These are phyloP conservation scores for Amphiduros pacificus DNA, from an alignment of 2,888 invertebrate genomes.

Conservation along the genomic window DNA sequence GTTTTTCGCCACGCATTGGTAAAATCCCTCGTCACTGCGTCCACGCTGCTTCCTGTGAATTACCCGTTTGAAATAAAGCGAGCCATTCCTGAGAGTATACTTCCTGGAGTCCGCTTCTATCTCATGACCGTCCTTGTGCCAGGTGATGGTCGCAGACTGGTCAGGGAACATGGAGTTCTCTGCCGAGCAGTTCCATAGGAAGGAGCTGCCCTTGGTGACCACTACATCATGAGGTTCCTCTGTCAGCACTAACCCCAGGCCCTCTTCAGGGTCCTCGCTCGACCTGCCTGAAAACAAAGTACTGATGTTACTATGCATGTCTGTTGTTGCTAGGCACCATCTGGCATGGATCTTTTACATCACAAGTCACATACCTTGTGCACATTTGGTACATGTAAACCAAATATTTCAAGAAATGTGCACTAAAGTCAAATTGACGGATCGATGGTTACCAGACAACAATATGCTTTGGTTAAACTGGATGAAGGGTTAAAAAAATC, in stretches of 20 bases:
- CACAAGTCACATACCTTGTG: too few species aligned
- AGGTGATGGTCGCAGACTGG: constrained; percentile 9
- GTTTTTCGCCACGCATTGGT: constrained; percentile 18
- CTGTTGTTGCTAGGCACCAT: too few species aligned
- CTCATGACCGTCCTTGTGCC: background rate
- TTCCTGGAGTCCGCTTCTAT: background rate
- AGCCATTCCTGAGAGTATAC: constrained; percentile 10
- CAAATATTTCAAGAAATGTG: too few species aligned
- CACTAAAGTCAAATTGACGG: too few species aligned
- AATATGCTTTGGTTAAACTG: too few species aligned
- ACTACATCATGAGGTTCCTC: constrained; percentile 13
- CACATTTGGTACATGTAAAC: too few species aligned
- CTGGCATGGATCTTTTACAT: too few species aligned
- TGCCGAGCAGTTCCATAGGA: constrained; percentile 9
- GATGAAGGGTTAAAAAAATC: too few species aligned
- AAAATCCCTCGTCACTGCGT: constrained; percentile 15
- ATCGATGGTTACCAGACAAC: too few species aligned
- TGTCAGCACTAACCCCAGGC: constrained; percentile 6
- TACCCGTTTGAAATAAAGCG: constrained; percentile 9
- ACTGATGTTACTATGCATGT: too few species aligned
- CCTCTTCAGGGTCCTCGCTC: too few species aligned
- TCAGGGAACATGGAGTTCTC: background rate
- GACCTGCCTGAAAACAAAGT: too few species aligned
- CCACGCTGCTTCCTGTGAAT: constrained; percentile 1
- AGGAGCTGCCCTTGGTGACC: constrained; percentile 7